A percentile compares a stretch with the other conserved stretches of the same genome.
Evolutionary conservation across 2,888 invertebrate species (phyloP).

Genomic region (Tachystola acroxantha): DNA sequence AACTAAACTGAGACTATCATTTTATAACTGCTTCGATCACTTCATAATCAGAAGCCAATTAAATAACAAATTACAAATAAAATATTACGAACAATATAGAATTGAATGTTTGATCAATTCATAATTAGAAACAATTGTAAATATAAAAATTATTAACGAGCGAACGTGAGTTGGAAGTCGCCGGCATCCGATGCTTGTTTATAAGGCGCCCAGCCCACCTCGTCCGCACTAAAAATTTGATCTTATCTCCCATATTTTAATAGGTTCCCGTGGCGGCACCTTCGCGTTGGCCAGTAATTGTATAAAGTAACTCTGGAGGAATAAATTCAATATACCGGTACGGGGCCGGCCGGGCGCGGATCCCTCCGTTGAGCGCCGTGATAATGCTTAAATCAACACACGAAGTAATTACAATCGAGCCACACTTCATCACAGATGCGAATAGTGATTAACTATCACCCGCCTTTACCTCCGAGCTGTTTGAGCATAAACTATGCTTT

Average conservation of each 20-base stretch:
- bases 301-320: conserved; percentile 58
- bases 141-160: conserved; percentile 60
- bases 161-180: conserved; percentile 53
- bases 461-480: conserved; percentile 45
- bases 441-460: conserved; percentile 66
- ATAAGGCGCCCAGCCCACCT: conserved; percentile 64
- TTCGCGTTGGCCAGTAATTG: conserved; percentile 59
- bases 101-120: conserved; percentile 68
- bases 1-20: conserved; percentile 11
- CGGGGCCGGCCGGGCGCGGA: conserved; percentile 31
- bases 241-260: conserved; percentile 75
- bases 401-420: conserved; percentile 71
- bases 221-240: conserved; percentile 67
- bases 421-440: conserved; percentile 71
- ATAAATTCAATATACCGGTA: conserved; percentile 63
- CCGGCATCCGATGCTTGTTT: conserved; percentile 59
- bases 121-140: conserved; percentile 74
- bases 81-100: conserved; percentile 66
- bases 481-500: conserved; percentile 25
- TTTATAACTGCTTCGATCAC: conserved; percentile 33
- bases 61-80: conserved; percentile 67
- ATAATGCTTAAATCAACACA: conserved; percentile 76
- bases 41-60: conserved; percentile 65
- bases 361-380: conserved; percentile 46
- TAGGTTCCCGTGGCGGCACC: conserved; percentile 74